A percentile compares a stretch with the other conserved stretches of the same genome.
Conservation (phyloP, 2,113 vertebrate species). For the Telmatochromis sp. region DNA sequence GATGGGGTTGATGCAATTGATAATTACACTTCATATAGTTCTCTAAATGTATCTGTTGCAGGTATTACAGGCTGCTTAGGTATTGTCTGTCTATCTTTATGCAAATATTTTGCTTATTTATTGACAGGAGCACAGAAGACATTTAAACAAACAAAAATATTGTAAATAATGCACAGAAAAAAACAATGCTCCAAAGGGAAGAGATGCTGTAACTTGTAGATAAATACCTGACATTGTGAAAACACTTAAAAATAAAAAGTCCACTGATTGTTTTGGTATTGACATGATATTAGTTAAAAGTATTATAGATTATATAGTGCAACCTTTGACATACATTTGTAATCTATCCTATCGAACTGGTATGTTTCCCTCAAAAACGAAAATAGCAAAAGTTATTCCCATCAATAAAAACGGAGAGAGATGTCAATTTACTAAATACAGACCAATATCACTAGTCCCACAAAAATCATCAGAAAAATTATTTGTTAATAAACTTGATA, state of each 20-base stretch:
- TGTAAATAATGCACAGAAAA: not conserved
- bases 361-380: accelerated
- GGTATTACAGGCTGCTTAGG: not conserved
- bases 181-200: not conserved
- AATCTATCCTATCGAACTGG: not conserved
- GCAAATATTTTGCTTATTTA: not conserved
- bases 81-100: not conserved
- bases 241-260: not conserved
- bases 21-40: not conserved
- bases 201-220: not conserved
- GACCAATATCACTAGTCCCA: not conserved
- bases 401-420: accelerated
- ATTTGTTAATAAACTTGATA: not conserved
- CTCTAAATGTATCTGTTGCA: not conserved
- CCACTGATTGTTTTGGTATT: not conserved
- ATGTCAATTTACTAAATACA: not conserved
- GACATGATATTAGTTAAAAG: accelerated
- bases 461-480: not conserved
- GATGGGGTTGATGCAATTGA: not conserved
- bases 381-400: not conserved
- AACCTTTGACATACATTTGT: not conserved
- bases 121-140: not conserved
- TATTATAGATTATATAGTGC: not conserved
- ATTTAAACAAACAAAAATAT: not conserved
- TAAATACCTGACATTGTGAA: accelerated